A percentile compares a stretch with the other conserved stretches of the same genome.
These are phyloP conservation scores for Crenuchus spilurus DNA, from an alignment of 2,797 vertebrate species.

Conservation along the genomic window DNA sequence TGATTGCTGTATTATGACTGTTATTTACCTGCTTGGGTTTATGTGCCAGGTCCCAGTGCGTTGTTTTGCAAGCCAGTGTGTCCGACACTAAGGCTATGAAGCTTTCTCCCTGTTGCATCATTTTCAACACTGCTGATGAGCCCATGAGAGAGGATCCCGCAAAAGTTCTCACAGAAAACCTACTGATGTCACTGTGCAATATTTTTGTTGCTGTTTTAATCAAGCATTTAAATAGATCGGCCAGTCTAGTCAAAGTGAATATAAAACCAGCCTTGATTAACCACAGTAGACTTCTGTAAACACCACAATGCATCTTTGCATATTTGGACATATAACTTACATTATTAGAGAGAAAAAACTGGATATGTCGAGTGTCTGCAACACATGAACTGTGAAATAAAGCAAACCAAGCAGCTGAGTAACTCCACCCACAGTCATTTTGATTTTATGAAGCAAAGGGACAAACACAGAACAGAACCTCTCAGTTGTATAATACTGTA, in stretches of 20 bases:
- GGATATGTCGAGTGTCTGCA: too few species aligned
- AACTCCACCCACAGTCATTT: too few species aligned
- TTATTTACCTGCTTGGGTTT: constrained; percentile 34
- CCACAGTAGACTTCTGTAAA: too few species aligned
- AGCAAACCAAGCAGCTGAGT: too few species aligned
- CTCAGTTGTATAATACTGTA: too few species aligned
- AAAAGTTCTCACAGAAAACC: constrained; percentile 11
- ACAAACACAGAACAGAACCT: too few species aligned
- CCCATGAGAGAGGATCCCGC: constrained; percentile 49
- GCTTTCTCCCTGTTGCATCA: constrained; percentile 76
- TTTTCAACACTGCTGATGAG: constrained; percentile 55
- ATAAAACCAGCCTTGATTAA: constrained; percentile 17
- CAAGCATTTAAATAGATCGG: neutral
- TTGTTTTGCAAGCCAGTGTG: constrained; percentile 59
- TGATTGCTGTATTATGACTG: neutral
- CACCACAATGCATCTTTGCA: too few species aligned
- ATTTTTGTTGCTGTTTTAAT: neutral
- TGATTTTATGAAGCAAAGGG: too few species aligned
- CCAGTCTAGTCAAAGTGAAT: neutral
- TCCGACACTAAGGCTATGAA: constrained; percentile 41
- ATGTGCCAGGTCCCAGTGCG: neutral
- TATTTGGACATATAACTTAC: too few species aligned
- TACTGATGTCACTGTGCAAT: constrained; percentile 18
- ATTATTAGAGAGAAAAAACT: too few species aligned
- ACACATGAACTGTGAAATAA: too few species aligned